Conservation (phyloP, 1,140 invertebrate genomes). For the Drosophila burlai region DNA sequence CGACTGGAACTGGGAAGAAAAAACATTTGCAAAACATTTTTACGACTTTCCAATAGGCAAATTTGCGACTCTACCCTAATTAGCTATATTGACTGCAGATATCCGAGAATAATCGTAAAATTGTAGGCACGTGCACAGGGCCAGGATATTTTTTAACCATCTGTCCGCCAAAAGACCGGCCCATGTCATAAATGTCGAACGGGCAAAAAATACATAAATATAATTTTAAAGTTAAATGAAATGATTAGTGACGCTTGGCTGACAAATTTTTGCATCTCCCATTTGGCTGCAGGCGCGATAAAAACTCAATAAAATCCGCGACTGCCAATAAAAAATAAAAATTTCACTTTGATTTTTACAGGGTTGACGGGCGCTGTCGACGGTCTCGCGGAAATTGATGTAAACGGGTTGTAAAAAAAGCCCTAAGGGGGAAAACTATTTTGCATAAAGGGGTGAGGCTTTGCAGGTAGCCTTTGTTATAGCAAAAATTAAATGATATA, state of each 20-base stretch:
- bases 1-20: constrained; percentile 42
- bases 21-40: constrained; percentile 62
- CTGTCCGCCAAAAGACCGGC: constrained; percentile 36
- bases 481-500: not conserved
- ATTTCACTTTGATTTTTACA: constrained; percentile 62
- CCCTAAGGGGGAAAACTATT: constrained; percentile 6
- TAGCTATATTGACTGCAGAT: constrained; percentile 54
- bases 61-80: constrained; percentile 79
- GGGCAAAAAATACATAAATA: constrained; percentile 69
- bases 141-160: constrained; percentile 41
- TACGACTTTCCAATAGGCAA: constrained; percentile 80
- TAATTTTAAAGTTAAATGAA: constrained; percentile 79
- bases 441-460: constrained; percentile 23
- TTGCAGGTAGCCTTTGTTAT: constrained; percentile 16
- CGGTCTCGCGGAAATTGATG: constrained; percentile 21
- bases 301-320: constrained; percentile 74
- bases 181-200: constrained; percentile 71
- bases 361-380: constrained; percentile 62
- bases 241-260: constrained; percentile 73
- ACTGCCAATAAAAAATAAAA: constrained; percentile 48
- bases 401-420: constrained; percentile 27
- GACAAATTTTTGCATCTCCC: constrained; percentile 51
- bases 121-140: constrained; percentile 65
- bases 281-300: constrained; percentile 70
- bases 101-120: constrained; percentile 60